Percentiles rank a stretch among this genome's conserved stretches.
These are phyloP conservation scores for Agriopis marginaria DNA, from an alignment of 2,888 invertebrate genomes.

Conservation along the genomic window DNA sequence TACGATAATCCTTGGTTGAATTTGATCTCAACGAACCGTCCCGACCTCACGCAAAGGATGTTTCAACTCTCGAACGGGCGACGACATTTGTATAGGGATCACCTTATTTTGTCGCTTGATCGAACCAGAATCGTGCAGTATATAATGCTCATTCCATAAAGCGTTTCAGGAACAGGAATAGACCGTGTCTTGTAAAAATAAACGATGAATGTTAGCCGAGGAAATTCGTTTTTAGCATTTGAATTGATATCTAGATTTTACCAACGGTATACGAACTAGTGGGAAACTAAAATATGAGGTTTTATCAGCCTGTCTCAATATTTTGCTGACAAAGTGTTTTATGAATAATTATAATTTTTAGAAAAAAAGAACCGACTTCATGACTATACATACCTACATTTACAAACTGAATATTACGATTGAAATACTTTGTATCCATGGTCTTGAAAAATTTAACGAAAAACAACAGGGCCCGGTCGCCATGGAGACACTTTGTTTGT, in stretches of 20 bases:
- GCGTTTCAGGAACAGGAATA: conserved; percentile 35
- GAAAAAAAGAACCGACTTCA: no score
- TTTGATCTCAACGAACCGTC: conserved; percentile 57
- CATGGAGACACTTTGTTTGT: no score
- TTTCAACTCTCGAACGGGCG: conserved; percentile 45
- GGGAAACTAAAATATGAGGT: background rate
- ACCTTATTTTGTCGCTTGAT: conserved; percentile 38
- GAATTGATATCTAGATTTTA: no score
- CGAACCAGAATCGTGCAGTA: conserved; percentile 44
- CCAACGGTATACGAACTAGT: background rate
- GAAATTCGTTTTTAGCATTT: background rate
- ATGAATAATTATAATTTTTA: no score
- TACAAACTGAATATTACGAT: no score
- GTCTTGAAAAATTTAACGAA: no score
- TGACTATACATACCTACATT: no score
- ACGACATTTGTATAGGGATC: conserved; percentile 46
- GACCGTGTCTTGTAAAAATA: conserved; percentile 9
- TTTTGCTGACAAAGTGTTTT: no score
- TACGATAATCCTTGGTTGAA: conserved; percentile 67
- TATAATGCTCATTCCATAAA: conserved; percentile 17
- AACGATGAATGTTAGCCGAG: background rate
- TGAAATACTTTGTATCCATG: no score
- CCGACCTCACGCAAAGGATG: conserved; percentile 50
- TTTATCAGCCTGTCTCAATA: no score
- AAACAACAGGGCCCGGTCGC: no score